These are phyloP conservation scores for Protobothrops mucrosquamatus DNA, from an alignment of 2,113 vertebrate species.

Conservation along the genomic window DNA sequence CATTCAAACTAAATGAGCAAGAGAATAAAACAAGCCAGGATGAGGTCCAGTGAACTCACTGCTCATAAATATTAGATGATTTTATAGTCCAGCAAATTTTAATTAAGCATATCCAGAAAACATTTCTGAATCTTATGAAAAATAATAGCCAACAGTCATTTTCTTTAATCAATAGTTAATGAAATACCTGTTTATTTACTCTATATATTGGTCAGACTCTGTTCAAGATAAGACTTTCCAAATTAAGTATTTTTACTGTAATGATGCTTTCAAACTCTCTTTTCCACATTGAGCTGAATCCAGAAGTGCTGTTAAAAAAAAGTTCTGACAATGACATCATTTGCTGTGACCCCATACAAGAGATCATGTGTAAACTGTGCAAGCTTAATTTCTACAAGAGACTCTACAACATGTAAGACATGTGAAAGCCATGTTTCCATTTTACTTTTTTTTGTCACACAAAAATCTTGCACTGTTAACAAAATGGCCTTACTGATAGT, in stretches of 20 bases:
- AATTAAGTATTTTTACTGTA: background rate
- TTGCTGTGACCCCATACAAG: background rate
- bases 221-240: background rate
- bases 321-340: background rate
- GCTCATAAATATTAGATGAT: background rate
- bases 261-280: background rate
- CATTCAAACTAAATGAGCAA: slow-evolving; percentile 20
- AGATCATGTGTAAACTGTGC: background rate
- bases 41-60: slow-evolving; percentile 12
- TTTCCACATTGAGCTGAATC: background rate
- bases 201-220: background rate
- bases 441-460: background rate
- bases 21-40: slow-evolving; percentile 23
- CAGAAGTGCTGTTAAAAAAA: background rate
- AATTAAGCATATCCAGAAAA: slow-evolving; percentile 22
- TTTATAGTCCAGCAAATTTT: slow-evolving; percentile 4
- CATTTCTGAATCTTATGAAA: slow-evolving; percentile 3
- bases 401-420: background rate
- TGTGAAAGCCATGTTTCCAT: background rate
- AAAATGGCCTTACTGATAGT: background rate
- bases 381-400: background rate
- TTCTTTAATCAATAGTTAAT: slow-evolving; percentile 26
- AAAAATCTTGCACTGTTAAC: background rate
- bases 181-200: background rate
- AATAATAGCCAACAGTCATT: background rate